These are phyloP conservation scores for Dendroctonus ponderosae DNA, from an alignment of 1,140 invertebrate species.

Conservation along the genomic window DNA sequence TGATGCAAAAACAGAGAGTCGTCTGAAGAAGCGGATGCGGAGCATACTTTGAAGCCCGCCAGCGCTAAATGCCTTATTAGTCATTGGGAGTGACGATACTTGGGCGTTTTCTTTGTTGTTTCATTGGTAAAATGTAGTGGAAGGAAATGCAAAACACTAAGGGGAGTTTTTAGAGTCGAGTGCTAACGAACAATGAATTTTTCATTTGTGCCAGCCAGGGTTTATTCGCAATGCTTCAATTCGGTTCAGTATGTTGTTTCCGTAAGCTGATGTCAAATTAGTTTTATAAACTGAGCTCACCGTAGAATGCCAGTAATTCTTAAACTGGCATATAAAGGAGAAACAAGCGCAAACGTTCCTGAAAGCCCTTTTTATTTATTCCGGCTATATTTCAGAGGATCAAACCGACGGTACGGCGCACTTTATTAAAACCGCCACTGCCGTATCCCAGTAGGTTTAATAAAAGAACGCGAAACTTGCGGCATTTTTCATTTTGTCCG, in stretches of 20 bases:
- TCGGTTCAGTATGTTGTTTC: no score
- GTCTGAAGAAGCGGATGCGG: constrained; percentile 14
- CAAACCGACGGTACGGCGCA: constrained; percentile 28
- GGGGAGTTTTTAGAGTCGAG: no score
- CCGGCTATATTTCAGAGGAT: constrained; percentile 35
- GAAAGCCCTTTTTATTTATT: constrained; percentile 37
- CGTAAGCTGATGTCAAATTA: no score
- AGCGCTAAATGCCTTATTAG: constrained; percentile 16
- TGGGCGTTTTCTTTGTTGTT: constrained; percentile 2
- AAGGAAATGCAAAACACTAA: background rate
- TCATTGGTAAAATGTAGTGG: constrained; percentile 3
- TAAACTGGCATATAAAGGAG: constrained; percentile 31
- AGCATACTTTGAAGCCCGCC: constrained; percentile 13
- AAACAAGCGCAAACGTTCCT: constrained; percentile 31
- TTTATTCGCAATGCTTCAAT: no score
- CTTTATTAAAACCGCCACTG: constrained; percentile 34
- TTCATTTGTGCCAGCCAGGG: no score
- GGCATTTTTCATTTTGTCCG: constrained; percentile 37
- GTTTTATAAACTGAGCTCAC: no score
- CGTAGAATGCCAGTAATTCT: constrained; percentile 15
- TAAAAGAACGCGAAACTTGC: constrained; percentile 34
- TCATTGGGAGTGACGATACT: constrained; percentile 11
- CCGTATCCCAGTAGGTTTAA: constrained; percentile 32
- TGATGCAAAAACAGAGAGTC: constrained; percentile 13
- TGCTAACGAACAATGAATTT: no score